These are phyloP conservation scores for Ceratitis capitata DNA, from an alignment of 1,140 invertebrate species.

Conservation along the genomic window DNA sequence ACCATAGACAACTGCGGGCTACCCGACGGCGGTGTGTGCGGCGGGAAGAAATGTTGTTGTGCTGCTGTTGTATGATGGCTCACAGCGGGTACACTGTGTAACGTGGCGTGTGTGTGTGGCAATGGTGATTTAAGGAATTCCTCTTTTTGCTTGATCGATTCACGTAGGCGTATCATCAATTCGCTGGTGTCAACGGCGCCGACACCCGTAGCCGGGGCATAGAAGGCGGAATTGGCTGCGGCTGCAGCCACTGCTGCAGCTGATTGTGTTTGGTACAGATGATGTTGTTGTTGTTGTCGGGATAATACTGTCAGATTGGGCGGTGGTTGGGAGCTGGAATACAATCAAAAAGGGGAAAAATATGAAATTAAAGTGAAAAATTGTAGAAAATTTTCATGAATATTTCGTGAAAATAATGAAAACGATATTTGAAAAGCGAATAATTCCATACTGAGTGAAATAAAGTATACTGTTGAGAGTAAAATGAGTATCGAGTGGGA, in stretches of 20 bases:
- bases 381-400: no score
- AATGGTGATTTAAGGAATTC: constrained; percentile 82
- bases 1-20: constrained; percentile 46
- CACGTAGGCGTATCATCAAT: constrained; percentile 69
- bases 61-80: constrained; percentile 45
- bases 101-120: constrained; percentile 47
- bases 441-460: no score
- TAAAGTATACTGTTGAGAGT: no score
- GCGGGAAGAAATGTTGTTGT: constrained; percentile 48
- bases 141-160: constrained; percentile 87
- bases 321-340: constrained; percentile 58
- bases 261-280: constrained; percentile 32
- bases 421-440: no score
- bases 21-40: constrained; percentile 45
- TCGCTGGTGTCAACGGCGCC: constrained; percentile 56
- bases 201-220: constrained; percentile 37
- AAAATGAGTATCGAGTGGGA: no score
- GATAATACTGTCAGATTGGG: constrained; percentile 64
- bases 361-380: neutral
- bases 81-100: constrained; percentile 38
- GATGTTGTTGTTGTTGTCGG: constrained; percentile 50
- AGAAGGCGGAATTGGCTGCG: constrained; percentile 31
- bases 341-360: constrained; percentile 12
- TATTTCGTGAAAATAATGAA: no score
- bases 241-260: constrained; percentile 22